Conservation (phyloP, 2,888 invertebrate species). For the Chrysolina oricalcia region DNA sequence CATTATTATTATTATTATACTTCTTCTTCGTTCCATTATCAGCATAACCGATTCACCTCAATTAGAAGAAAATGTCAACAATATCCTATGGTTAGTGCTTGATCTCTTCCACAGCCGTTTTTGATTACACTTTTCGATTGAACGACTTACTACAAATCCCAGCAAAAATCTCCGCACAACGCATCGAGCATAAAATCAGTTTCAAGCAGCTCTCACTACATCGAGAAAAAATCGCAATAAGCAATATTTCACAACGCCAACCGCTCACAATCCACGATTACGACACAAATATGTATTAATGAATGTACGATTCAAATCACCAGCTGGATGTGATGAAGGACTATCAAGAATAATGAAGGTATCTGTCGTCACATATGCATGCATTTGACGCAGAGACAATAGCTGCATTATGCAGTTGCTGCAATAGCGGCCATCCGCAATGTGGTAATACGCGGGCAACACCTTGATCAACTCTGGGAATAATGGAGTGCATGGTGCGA, state of each 20-base stretch:
- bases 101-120: no score
- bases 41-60: no score
- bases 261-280: background rate
- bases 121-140: no score
- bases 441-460: conserved; percentile 14
- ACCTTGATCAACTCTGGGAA: conserved; percentile 23
- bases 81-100: no score
- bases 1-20: no score
- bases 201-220: background rate
- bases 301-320: background rate
- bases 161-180: no score
- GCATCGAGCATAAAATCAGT: background rate
- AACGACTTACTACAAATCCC: no score
- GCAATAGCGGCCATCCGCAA: conserved; percentile 18
- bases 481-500: background rate
- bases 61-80: no score
- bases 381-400: conserved; percentile 20
- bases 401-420: conserved; percentile 25
- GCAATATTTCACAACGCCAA: conserved; percentile 1
- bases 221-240: background rate
- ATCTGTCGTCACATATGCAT: conserved; percentile 35
- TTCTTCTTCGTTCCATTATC: no score
- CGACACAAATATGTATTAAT: conserved; percentile 17
- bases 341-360: conserved; percentile 31
- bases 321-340: conserved; percentile 19